Conservation (phyloP, 2,113 vertebrate genomes). For the Lepus europaeus region DNA sequence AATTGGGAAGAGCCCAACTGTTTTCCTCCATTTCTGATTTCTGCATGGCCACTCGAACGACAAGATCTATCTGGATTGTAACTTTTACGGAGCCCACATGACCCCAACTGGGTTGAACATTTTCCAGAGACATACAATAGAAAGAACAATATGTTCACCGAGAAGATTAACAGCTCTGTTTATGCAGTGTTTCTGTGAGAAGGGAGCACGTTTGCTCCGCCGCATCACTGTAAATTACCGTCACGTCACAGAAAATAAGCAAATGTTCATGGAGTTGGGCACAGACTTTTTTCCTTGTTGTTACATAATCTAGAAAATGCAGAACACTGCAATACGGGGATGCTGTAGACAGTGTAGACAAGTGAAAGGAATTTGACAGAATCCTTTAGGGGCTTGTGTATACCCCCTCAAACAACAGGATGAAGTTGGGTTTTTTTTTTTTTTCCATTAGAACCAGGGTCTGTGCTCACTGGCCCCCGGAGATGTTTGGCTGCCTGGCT, state of each 20-base stretch:
- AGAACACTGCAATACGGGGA: conserved; percentile 48
- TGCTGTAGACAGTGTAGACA: conserved; percentile 22
- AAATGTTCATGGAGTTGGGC: conserved; percentile 41
- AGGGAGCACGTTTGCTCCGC: conserved; percentile 70
- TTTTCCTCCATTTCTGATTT: conserved; percentile 57
- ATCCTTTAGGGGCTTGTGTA: neutral
- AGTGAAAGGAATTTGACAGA: conserved; percentile 66
- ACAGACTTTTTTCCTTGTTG: neutral
- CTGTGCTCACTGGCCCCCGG: conserved; percentile 60
- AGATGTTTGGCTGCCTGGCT: conserved; percentile 45
- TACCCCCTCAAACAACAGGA: conserved; percentile 65
- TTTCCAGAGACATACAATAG: conserved; percentile 67
- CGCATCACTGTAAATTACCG: neutral
- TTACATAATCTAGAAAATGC: conserved; percentile 79
- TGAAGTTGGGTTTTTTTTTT: neutral
- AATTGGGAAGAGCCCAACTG: conserved; percentile 4
- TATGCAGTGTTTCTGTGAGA: conserved; percentile 64
- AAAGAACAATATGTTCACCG: conserved; percentile 48
- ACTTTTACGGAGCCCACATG: conserved; percentile 40
- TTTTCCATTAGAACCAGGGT: conserved; percentile 73
- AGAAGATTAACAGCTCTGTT: conserved; percentile 65
- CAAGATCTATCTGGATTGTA: conserved; percentile 44
- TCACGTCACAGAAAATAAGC: conserved; percentile 62
- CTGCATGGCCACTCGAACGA: conserved; percentile 39
- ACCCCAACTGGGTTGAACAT: conserved; percentile 63